phyloP scores from a whole-genome alignment of 2,888 invertebrate genomes.

The Ectropis crepuscularia region DNA sequence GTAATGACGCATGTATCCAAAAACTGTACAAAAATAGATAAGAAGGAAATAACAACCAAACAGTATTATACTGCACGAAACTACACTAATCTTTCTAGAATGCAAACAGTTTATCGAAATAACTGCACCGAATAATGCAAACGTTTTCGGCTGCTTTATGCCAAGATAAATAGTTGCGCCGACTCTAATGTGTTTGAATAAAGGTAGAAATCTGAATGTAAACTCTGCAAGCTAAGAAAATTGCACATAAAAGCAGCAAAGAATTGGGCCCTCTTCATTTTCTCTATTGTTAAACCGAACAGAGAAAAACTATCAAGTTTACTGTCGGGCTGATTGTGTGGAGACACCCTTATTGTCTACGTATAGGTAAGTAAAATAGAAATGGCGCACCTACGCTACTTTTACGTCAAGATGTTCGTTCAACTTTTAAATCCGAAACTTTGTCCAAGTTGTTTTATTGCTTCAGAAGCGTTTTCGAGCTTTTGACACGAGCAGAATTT shows the following conservation, averaged over 20 bases:
- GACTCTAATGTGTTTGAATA: constrained; percentile 73
- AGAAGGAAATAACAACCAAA: constrained; percentile 50
- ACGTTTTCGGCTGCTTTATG: constrained; percentile 61
- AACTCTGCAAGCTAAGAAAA: constrained; percentile 77
- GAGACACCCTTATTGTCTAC: constrained; percentile 80
- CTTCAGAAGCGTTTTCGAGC: constrained; percentile 55
- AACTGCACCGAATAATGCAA: constrained; percentile 64
- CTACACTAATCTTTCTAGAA: constrained; percentile 56
- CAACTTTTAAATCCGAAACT: constrained; percentile 74
- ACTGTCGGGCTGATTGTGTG: constrained; percentile 77
- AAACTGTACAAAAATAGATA: too few species aligned
- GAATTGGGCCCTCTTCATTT: constrained; percentile 81
- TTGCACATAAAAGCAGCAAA: constrained; percentile 75
- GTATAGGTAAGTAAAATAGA: constrained; percentile 77
- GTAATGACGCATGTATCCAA: too few species aligned
- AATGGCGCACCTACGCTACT: constrained; percentile 69
- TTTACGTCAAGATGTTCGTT: constrained; percentile 71
- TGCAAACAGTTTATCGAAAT: constrained; percentile 71
- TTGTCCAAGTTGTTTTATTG: constrained; percentile 59
- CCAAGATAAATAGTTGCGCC: constrained; percentile 73
- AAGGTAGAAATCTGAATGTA: constrained; percentile 71
- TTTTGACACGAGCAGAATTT: constrained; percentile 56
- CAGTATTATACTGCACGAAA: constrained; percentile 47
- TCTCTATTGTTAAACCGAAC: constrained; percentile 82
- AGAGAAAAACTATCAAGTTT: constrained; percentile 79